These are phyloP conservation scores for Pseudomyrmex concolor DNA, from an alignment of 1,140 invertebrate genomes.

Conservation along the genomic window DNA sequence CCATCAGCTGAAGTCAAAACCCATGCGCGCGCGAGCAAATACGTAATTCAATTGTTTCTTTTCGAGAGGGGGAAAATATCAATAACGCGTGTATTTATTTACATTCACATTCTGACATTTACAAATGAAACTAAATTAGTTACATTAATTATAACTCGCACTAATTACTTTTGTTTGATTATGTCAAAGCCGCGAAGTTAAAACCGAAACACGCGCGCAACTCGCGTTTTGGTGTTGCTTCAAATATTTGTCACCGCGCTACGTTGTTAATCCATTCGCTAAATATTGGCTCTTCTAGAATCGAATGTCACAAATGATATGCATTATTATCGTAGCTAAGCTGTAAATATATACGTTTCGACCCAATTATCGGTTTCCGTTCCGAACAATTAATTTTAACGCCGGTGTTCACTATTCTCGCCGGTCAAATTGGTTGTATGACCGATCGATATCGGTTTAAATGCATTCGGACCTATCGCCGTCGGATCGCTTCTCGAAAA, in stretches of 20 bases:
- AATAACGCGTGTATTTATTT: neutral
- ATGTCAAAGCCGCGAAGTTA: neutral
- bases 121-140: constrained; percentile 1
- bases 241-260: constrained; percentile 22
- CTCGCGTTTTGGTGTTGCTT: neutral
- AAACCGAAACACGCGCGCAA: neutral
- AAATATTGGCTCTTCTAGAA: constrained; percentile 7
- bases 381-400: constrained; percentile 51
- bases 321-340: constrained; percentile 13
- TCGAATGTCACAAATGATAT: neutral
- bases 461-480: constrained; percentile 71
- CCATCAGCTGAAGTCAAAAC: neutral
- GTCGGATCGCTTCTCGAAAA: constrained; percentile 59
- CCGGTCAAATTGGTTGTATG: constrained; percentile 67
- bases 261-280: neutral
- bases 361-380: constrained; percentile 40
- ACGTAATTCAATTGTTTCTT: neutral
- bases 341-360: constrained; percentile 17
- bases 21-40: neutral
- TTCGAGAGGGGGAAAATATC: no score
- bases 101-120: constrained; percentile 37
- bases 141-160: neutral
- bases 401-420: constrained; percentile 5
- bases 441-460: constrained; percentile 70
- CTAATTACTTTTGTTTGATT: neutral